A percentile compares a stretch with the other conserved stretches of the same genome.
Evolutionary conservation across 1,140 invertebrate genomes (phyloP).

Genomic region (Apis mellifera): DNA sequence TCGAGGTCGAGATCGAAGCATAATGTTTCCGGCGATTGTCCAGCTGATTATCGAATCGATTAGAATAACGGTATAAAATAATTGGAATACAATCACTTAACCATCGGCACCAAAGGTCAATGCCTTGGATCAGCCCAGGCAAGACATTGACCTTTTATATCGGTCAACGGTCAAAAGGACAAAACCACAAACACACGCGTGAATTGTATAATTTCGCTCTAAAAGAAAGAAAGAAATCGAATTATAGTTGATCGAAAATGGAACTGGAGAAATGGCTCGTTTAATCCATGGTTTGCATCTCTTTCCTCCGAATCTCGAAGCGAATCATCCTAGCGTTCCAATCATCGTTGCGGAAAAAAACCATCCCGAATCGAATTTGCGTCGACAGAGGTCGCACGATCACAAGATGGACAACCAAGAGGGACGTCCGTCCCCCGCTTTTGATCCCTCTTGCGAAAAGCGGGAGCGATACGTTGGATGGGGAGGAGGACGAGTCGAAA

Average conservation of each 20-base stretch:
- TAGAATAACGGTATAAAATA: slow-evolving; percentile 72
- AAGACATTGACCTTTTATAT: slow-evolving; percentile 51
- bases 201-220: neutral
- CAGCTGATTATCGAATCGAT: slow-evolving; percentile 74
- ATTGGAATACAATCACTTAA: slow-evolving; percentile 79
- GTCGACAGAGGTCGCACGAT: slow-evolving; percentile 49
- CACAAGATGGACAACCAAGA: slow-evolving; percentile 47
- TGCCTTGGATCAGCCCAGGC: slow-evolving; percentile 47
- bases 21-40: slow-evolving; percentile 77
- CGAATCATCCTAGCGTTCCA: neutral
- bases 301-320: no score
- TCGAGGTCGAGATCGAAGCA: neutral
- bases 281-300: neutral
- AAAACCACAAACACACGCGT: neutral
- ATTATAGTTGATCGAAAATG: neutral
- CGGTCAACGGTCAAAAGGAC: slow-evolving; percentile 32
- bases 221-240: no score
- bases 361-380: slow-evolving; percentile 37
- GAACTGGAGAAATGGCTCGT: no score
- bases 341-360: neutral
- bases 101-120: slow-evolving; percentile 70
- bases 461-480: neutral
- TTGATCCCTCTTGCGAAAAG: neutral
- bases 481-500: neutral
- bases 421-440: neutral